Percentiles rank a stretch among this genome's conserved stretches.
Conservation (phyloP, 2,888 invertebrate genomes). For the Geophilus truncorum region DNA sequence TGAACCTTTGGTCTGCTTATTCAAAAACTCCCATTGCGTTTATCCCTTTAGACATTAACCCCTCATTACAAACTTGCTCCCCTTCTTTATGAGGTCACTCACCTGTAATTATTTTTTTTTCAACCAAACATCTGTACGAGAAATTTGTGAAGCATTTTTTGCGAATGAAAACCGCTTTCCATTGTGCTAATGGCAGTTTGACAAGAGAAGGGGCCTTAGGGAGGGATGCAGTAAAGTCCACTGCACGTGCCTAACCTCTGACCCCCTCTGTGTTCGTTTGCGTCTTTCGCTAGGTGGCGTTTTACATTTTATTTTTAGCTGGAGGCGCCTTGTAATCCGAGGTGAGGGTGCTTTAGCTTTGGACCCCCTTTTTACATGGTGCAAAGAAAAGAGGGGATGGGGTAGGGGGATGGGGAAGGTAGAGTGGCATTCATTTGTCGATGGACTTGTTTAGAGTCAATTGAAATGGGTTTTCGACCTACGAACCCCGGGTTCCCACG, state of each 20-base stretch:
- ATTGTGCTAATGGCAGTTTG: not conserved
- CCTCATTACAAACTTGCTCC: not conserved
- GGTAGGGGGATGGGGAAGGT: too few relatives aligned
- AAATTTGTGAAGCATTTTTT: not conserved
- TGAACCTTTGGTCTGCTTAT: not conserved
- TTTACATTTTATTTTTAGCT: not conserved
- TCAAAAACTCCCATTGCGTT: too few relatives aligned
- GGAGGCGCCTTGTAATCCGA: slow-evolving; percentile 3
- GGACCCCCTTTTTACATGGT: not conserved
- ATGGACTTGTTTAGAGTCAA: slow-evolving; percentile 5
- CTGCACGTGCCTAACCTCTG: not conserved
- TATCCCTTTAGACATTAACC: not conserved
- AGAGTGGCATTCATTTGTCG: not conserved
- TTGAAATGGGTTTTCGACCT: not conserved
- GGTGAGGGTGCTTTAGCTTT: not conserved
- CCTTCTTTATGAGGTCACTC: not conserved
- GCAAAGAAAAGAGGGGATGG: not conserved
- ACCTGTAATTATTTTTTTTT: not conserved
- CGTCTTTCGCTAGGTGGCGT: not conserved
- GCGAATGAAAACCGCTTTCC: not conserved
- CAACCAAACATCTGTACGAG: not conserved
- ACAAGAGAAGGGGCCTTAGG: not conserved
- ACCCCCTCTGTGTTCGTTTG: not conserved
- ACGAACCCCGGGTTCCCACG: not conserved
- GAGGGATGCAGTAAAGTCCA: not conserved